Conservation (phyloP, 1,140 invertebrate species). For the Proctacanthus coquilletti region DNA sequence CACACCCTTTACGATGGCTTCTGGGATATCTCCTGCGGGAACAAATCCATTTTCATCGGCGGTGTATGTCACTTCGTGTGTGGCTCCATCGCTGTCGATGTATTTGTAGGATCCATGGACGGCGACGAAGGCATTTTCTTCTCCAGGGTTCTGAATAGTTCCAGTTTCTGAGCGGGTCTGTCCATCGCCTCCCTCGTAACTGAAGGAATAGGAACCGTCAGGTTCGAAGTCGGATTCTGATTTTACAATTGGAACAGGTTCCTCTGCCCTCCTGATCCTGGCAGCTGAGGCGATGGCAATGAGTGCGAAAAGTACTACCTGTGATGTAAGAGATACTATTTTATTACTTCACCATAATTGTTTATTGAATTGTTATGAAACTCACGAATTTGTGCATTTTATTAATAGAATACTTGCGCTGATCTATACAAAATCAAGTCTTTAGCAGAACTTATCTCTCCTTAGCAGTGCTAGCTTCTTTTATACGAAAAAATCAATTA, state of each 20-base stretch:
- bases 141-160: slow-evolving; percentile 14
- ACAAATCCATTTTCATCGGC: slow-evolving; percentile 54
- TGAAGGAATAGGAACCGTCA: slow-evolving; percentile 24
- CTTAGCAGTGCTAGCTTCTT: too few species aligned
- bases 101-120: slow-evolving; percentile 37
- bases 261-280: slow-evolving; percentile 6
- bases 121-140: slow-evolving; percentile 16
- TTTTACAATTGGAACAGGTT: too few species aligned
- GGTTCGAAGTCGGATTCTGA: too few species aligned
- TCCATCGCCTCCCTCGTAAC: slow-evolving; percentile 20
- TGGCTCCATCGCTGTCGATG: slow-evolving; percentile 45
- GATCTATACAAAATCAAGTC: too few species aligned
- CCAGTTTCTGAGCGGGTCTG: slow-evolving; percentile 23
- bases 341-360: too few species aligned
- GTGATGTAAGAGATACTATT: slow-evolving; percentile 1
- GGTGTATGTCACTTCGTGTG: slow-evolving; percentile 45
- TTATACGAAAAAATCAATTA: too few species aligned
- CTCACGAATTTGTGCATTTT: too few species aligned
- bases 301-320: slow-evolving; percentile 7
- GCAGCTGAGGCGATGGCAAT: slow-evolving; percentile 5
- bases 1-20: slow-evolving; percentile 13
- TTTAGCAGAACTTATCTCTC: too few species aligned
- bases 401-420: too few species aligned
- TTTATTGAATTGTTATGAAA: too few species aligned
- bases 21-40: slow-evolving; percentile 37